A percentile compares a stretch with the other conserved stretches of the same genome.
These are phyloP conservation scores for Digitonthophagus gazella DNA, from an alignment of 2,888 invertebrate genomes.

Conservation along the genomic window DNA sequence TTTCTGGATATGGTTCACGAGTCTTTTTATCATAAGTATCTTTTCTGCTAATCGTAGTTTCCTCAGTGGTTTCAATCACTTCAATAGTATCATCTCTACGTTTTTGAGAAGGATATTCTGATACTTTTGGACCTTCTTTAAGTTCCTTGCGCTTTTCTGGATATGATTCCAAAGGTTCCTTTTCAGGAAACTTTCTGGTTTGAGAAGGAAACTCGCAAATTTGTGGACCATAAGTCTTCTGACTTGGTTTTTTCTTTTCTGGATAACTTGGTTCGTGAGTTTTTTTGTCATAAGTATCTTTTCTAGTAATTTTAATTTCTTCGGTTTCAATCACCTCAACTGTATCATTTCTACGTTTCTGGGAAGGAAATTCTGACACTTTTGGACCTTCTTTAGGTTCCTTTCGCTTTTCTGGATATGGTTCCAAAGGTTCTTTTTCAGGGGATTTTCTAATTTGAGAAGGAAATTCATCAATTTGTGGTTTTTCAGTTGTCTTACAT, in stretches of 20 bases:
- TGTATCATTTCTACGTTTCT: not conserved
- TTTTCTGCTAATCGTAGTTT: constrained; percentile 8
- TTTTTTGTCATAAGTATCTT: constrained; percentile 18
- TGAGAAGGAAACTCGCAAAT: constrained; percentile 23
- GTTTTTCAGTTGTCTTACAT: not conserved
- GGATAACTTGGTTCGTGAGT: constrained; percentile 26
- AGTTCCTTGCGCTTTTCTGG: constrained; percentile 29
- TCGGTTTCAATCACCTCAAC: constrained; percentile 12
- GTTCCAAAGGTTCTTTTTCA: constrained; percentile 21
- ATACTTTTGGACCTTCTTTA: constrained; percentile 25
- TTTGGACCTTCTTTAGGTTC: constrained; percentile 21
- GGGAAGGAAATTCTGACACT: constrained; percentile 22
- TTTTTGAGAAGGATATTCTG: constrained; percentile 31
- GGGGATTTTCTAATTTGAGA: constrained; percentile 20
- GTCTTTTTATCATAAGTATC: constrained; percentile 16
- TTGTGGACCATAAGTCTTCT: constrained; percentile 8
- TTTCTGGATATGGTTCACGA: constrained; percentile 27
- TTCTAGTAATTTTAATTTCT: constrained; percentile 2
- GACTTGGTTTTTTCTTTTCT: constrained; percentile 13
- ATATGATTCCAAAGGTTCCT: constrained; percentile 32
- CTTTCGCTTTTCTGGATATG: constrained; percentile 19
- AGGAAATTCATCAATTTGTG: constrained; percentile 17
- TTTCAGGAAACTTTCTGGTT: constrained; percentile 23
- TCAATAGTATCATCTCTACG: constrained; percentile 15
- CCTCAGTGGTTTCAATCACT: constrained; percentile 4